Evolutionary conservation across 2,113 vertebrate genomes (phyloP), one percentile per base, ranked within the genome.

Genomic region (Bufo gargarizans): DNA sequence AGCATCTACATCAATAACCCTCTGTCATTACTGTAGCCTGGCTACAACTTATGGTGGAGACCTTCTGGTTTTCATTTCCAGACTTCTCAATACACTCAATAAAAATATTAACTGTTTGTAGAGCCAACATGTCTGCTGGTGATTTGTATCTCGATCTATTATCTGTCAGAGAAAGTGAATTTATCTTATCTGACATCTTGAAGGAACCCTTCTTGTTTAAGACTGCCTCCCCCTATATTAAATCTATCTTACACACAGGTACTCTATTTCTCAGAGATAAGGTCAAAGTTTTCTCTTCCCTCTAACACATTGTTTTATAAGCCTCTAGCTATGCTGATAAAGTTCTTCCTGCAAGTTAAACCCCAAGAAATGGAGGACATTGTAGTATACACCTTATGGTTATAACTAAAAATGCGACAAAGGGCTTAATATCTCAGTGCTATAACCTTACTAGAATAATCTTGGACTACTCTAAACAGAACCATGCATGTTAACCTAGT

Each of bases 41-140:
- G 17, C 19, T 22, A 74, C 85, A 86, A 63, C 74, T 61, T 55
- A 86, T 86, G 63, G 71, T 61, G n/a, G 74, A 86, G 74, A 22
- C 71, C 85, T 86, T 86, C 85, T 86, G 85, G 71, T 50, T 86
- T 78, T 86, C 43, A 77, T 86, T 86, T 86, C 58, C 45, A 85
- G 84, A 53, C 69, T 78, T 65, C 72, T 77, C 20, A 78, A 63
- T 76, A 50, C 43, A 78, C 58, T 77, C 71, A 61, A 86, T 63
- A 63, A 76, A 77, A 50, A 65, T 69, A 76, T 85, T 76, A 85
- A 85, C 71, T 61, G 59, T 85, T 76, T 72, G 67, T 59, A 84
- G 82, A 85, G 69, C 55, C 85, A 12, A 49, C 45, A 78, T 76
- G 85, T 86, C 85, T 86, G 85, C 59, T 76, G 16, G 84, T 58